Evolutionary conservation across 2,797 vertebrate genomes (phyloP), one percentile per base, ranked within the genome.

Genomic region (Intellagama lesueurii): DNA sequence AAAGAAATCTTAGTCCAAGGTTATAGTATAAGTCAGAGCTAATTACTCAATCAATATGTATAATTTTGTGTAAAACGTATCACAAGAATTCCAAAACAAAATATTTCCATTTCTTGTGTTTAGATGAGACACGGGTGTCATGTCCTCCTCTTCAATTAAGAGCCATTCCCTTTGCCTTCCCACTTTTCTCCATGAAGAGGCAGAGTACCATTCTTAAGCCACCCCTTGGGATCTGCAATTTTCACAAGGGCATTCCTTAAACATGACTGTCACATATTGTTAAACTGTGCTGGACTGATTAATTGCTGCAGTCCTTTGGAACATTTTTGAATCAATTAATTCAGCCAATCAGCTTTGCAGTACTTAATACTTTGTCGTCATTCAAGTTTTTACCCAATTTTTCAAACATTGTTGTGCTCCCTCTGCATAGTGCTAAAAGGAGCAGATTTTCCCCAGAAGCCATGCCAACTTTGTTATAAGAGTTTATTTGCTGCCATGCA

Each of bases 401-500:
- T 69, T 5, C 7, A 28, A 69, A 30, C 16, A 12, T 47, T 47
- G 28, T 77, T 77, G 66, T 24, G 4, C 1, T 0, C 30, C 72
- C 49, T 12, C 6, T 5, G 14, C 30, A 40, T 49, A 11, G 70
- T 47, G 47, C 35, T 0, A 69, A 89, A 92, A 83, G 7, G 0
- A 69, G 0, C 66, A 68, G 64, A 64, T 84, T 68, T 76, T 86
- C 88, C 81, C 90, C 85, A 14, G 90, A 86, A 73, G 66, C 68
- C 49, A 44, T 24, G 87, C n/a, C 64, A 87, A 85, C 68, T 88
- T 83, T 86, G 35, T 78, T 87, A 90, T 88, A 90, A 56, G 44
- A 92, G 49, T 86, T 91, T 89, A 90, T 90, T 92, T 92, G 78
- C 81, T 72, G 73, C 32, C 32, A 64, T 94, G 56, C 87, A 90